Base-by-base conservation (phyloP, 2,113 vertebrate species). In the Burhinus bistriatus region DNA sequence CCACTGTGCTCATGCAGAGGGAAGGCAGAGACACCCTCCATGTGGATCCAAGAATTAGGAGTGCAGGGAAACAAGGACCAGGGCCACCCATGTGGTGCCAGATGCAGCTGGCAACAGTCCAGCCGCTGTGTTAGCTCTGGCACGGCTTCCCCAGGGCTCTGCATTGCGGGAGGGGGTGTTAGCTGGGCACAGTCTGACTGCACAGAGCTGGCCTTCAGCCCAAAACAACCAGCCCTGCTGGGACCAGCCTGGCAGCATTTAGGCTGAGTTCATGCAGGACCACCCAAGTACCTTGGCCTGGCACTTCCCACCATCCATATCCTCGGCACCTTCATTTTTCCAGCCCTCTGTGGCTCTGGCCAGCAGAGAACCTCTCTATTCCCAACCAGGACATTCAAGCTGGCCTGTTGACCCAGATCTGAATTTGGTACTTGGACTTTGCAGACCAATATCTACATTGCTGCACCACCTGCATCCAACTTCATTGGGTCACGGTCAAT, bases 321-420 rank as follows among this genome's bases (percentile, higher is more conserved):
- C 19, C 42, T 71, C 38, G 19, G 32, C 52, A 84, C 17, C 26
- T 91, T 55, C 29, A 20, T 64, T 82, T 68, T 82, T 40, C 38
- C 70, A 58, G 58, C 49, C 21, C 9, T 82, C 25, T 6, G 0
- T 10, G 12, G 19, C 30, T 36, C 22, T 0, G 1, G 30, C 19
- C 64, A 83, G 72, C 21, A 71, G 59, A 90, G 36, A 70, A 71
- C 25, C 19, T 68, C 13, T 1, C 36, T 80, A 11, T 26, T 90
- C 40, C 36, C 40, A 66, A 0, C 0, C 5, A 58, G 58, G 44
- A 77, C 12, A 12, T 66, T 62, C 44, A 51, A 42, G 25, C 42
- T n/a, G 57, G 22, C 47, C 45, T n/a, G 12, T 12, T 71, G 49
- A 49, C 16, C 59, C 27, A 4, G 1, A 25, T 9, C 81, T 91